A percentile compares a stretch with the other conserved stretches of the same genome.
Evolutionary conservation across 35 echinoderm and acorn worm species (phyloP).

Genomic region (Holothuria glaberrima): DNA sequence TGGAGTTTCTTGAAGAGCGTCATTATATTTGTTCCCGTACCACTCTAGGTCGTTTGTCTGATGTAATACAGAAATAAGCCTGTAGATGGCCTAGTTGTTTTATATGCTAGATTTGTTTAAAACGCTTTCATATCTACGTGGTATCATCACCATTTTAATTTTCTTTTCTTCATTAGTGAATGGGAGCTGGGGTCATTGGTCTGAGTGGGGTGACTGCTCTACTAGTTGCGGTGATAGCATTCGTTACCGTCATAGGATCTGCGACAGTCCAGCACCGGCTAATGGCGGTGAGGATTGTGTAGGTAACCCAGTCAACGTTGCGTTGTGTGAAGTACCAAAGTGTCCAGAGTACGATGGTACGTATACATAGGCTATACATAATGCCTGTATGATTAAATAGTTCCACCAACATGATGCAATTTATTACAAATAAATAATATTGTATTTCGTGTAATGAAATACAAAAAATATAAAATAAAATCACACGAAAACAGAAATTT

Average conservation of each 20-base stretch:
- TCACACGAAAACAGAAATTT: not conserved
- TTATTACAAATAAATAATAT: too few relatives aligned
- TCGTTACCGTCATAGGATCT: not conserved
- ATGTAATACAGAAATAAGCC: too few relatives aligned
- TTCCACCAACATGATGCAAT: too few relatives aligned
- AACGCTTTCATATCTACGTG: too few relatives aligned
- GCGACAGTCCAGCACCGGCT: not conserved
- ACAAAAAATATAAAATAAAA: not conserved
- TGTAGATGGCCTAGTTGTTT: too few relatives aligned
- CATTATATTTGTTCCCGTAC: too few relatives aligned
- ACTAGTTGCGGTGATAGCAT: constrained; percentile 43
- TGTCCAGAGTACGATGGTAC: constrained; percentile 34
- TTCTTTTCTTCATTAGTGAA: not conserved
- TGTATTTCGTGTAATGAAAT: too few relatives aligned
- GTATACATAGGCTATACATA: too few relatives aligned
- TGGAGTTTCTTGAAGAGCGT: too few relatives aligned
- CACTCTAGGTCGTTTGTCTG: too few relatives aligned
- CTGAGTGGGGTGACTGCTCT: constrained; percentile 30
- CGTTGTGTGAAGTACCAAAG: constrained; percentile 14
- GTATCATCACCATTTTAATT: not conserved
- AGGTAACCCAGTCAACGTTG: constrained; percentile 13
- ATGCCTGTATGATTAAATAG: too few relatives aligned
- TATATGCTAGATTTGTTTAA: too few relatives aligned
- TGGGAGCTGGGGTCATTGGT: constrained; percentile 31
- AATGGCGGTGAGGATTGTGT: constrained; percentile 16